phyloP scores from a whole-genome alignment of 2,888 invertebrate species.

The Euplagia quadripunctaria region DNA sequence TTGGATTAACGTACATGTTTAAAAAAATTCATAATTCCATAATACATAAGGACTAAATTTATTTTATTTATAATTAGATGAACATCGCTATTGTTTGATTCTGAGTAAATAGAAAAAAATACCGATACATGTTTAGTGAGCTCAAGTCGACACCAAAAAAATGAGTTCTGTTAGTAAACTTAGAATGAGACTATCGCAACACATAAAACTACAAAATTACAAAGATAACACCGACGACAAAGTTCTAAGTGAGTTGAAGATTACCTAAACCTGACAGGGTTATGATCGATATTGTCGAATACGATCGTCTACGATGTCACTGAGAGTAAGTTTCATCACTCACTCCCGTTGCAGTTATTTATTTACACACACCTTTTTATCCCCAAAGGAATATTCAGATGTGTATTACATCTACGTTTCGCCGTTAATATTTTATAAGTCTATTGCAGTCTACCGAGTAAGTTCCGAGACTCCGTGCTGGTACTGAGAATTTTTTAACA shows the following conservation, averaged over 20 bases:
- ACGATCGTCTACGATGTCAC: background rate
- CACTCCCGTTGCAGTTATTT: background rate
- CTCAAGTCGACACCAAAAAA: background rate
- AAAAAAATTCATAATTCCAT: too few species aligned
- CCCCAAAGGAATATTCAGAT: background rate
- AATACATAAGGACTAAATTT: too few species aligned
- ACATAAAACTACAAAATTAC: too few species aligned
- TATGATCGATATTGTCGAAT: background rate
- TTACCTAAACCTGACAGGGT: background rate
- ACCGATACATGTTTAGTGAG: too few species aligned
- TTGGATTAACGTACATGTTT: too few species aligned
- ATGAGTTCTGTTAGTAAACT: too few species aligned
- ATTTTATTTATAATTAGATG: too few species aligned
- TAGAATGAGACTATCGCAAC: too few species aligned
- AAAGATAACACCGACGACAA: background rate
- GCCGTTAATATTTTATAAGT: background rate
- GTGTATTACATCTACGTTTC: background rate
- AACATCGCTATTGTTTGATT: too few species aligned
- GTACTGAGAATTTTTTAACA: too few species aligned
- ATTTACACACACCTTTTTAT: background rate
- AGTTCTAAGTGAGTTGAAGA: too few species aligned
- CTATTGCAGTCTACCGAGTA: background rate
- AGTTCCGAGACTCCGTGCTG: background rate
- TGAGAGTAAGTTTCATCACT: background rate
- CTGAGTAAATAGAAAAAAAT: too few species aligned